These are phyloP conservation scores for Drosophila dunni DNA, from an alignment of 1,140 invertebrate genomes.

Conservation along the genomic window DNA sequence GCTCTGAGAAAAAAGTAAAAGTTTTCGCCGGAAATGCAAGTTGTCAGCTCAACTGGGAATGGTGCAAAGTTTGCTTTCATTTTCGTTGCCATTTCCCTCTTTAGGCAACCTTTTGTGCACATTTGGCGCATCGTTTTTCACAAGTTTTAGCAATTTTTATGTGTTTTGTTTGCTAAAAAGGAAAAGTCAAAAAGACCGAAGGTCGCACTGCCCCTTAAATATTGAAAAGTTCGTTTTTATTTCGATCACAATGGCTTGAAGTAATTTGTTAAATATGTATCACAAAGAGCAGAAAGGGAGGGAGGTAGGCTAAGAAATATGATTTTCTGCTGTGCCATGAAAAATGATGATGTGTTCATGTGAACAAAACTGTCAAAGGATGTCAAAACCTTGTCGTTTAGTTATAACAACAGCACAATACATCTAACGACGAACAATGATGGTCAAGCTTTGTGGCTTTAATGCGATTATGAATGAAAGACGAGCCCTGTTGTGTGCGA, in stretches of 20 bases:
- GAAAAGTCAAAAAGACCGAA: conserved; percentile 23
- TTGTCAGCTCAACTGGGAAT: conserved; percentile 51
- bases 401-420: conserved; percentile 58
- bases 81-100: conserved; percentile 16
- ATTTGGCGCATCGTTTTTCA: conserved; percentile 68
- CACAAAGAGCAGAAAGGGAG: not conserved
- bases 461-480: conserved; percentile 36
- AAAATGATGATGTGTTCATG: conserved; percentile 79
- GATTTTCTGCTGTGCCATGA: conserved; percentile 67
- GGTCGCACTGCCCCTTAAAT: conserved; percentile 54
- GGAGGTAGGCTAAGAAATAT: conserved; percentile 48
- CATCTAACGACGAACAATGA: conserved; percentile 10
- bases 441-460: conserved; percentile 48
- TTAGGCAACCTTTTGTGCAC: conserved; percentile 33
- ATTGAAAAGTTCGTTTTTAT: conserved; percentile 61
- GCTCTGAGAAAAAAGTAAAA: conserved; percentile 24
- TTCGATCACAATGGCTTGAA: conserved; percentile 46
- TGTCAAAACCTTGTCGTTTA: conserved; percentile 80
- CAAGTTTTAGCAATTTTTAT: conserved; percentile 51
- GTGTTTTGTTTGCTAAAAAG: conserved; percentile 56
- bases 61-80: conserved; percentile 50
- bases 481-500: not conserved
- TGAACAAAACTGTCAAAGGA: conserved; percentile 78
- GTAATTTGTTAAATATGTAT: conserved; percentile 72
- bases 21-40: conserved; percentile 20